phyloP scores from a whole-genome alignment of 2,888 invertebrate species.

The Synergus itoensis region DNA sequence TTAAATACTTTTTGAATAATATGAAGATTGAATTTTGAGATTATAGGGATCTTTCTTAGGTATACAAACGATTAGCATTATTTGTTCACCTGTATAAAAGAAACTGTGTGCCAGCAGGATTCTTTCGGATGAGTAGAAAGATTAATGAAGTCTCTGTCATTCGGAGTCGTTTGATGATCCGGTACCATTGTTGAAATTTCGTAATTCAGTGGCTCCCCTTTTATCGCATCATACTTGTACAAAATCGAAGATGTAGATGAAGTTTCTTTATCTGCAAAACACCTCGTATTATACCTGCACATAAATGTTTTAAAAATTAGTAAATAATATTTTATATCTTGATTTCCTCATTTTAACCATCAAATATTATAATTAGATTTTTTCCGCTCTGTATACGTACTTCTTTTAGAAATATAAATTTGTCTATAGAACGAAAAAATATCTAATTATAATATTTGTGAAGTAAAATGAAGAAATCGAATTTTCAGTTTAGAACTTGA shows the following conservation, averaged over 20 bases:
- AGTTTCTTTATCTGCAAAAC: background rate
- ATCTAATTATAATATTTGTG: background rate
- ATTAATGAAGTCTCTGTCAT: background rate
- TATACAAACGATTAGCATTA: background rate
- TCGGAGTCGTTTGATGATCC: background rate
- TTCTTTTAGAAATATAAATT: no score
- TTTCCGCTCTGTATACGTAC: background rate
- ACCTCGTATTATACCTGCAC: background rate
- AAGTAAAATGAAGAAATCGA: no score
- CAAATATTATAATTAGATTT: background rate
- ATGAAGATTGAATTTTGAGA: no score
- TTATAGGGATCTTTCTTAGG: no score
- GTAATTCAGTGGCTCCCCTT: no score
- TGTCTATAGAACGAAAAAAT: background rate
- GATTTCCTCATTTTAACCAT: background rate
- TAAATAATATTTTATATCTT: background rate
- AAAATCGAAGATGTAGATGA: background rate
- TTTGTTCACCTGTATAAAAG: background rate
- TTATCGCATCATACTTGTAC: background rate
- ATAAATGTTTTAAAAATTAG: background rate
- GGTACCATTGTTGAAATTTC: background rate
- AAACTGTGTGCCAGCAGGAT: background rate
- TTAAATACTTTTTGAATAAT: no score
- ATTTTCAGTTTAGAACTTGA: no score
- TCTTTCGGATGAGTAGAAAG: background rate